Evolutionary conservation across 2,113 vertebrate genomes (phyloP), one percentile per base, ranked within the genome.

Genomic region (Gambusia affinis): DNA sequence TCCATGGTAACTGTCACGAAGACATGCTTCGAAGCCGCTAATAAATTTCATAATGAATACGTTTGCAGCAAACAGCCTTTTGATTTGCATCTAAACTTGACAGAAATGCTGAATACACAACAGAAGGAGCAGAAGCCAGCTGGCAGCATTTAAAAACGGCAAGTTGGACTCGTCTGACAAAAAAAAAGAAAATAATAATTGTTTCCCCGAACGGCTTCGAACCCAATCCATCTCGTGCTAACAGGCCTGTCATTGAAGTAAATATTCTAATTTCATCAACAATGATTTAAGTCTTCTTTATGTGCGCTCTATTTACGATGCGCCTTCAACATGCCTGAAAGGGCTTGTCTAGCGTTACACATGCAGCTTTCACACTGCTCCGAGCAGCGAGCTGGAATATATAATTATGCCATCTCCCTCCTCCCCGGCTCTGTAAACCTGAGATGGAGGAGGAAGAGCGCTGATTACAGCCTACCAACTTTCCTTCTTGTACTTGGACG

Each of bases 361-460:
- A 73, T 76, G 2, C 80, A 81, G 81, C 87, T 81, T 92, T 92
- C 91, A 92, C 69, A 31, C 86, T 75, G 82, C 90, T 85, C 77
- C 82, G 68, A 80, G 85, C 75, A 81, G 63, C 63, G 61, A 78
- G 82, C 73, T 73, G 88, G 81, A 90, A 90, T 90, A 91, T 94
- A 87, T 94, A 93, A 94, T 94, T 94, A 94, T 93, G 86, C 83
- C 90, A 85, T 89, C 88, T 82, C 78, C 72, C 82, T 89, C 83
- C 87, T 82, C 76, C 83, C 63, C 86, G 78, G 76, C 91, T 82
- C 76, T 80, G 82, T 89, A 84, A 91, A 93, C 87, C 88, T 83
- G 85, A 93, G 91, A 87, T 86, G 90, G 87, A 37, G 83, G 84
- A 78, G 85, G 84, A 91, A 79, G 81, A 90, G 88, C 73, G 69